Evolutionary conservation across 2,797 vertebrate species (phyloP).

Genomic region (Galagoides demidoff): DNA sequence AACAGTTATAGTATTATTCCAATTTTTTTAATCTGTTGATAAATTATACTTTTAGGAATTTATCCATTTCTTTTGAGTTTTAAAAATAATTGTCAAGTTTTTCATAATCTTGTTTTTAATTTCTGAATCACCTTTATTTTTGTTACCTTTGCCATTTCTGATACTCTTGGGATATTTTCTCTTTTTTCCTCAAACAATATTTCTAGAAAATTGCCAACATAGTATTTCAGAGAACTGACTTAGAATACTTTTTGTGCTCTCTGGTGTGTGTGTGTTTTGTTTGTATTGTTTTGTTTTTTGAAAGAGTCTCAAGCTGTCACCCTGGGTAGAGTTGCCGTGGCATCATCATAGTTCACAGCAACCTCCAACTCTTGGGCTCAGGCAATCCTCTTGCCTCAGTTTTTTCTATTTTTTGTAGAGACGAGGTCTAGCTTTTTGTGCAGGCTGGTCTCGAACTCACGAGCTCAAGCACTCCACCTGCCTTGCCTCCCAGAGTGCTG

Average conservation of each 20-base stretch:
- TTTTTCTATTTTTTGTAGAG: too few relatives aligned
- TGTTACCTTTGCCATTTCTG: neutral
- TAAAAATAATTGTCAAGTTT: constrained; percentile 1
- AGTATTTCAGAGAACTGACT: constrained; percentile 32
- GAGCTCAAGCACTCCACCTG: too few relatives aligned
- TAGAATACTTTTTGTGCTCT: neutral
- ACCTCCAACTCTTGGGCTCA: too few relatives aligned
- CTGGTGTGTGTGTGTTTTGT: neutral
- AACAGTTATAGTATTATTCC: neutral
- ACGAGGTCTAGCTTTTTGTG: too few relatives aligned
- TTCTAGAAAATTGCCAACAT: neutral
- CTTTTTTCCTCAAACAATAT: neutral
- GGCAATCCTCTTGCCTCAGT: too few relatives aligned
- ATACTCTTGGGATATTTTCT: neutral
- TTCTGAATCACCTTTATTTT: neutral
- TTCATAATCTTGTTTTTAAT: constrained; percentile 1
- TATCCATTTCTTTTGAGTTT: constrained; percentile 10
- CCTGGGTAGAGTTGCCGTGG: too few relatives aligned
- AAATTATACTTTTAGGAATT: constrained; percentile 35
- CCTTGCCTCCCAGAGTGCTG: too few relatives aligned
- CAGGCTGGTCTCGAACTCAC: too few relatives aligned
- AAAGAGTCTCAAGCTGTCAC: too few relatives aligned
- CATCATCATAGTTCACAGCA: too few relatives aligned
- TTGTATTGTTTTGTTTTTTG: neutral
- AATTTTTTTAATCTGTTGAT: constrained; percentile 19